Evolutionary conservation across 1,140 invertebrate species (phyloP), one percentile per base, ranked within the genome.

Genomic region (Dysdera silvatica): DNA sequence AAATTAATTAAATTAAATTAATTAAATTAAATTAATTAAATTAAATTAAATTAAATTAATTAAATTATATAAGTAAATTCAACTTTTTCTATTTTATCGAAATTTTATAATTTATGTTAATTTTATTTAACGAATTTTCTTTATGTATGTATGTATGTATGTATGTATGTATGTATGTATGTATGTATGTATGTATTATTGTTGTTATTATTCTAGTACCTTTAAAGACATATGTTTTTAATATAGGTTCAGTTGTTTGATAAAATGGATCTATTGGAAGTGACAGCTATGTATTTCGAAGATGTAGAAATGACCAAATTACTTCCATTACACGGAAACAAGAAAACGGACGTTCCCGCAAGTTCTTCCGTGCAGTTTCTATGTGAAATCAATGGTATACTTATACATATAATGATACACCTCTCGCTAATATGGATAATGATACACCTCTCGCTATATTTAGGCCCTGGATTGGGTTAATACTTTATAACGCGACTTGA

Each of bases 211-310:
- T n/a, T n/a, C n/a, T n/a, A n/a, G n/a, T n/a, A n/a, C n/a, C n/a
- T n/a, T n/a, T n/a, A n/a, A n/a, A n/a, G n/a, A n/a, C n/a, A n/a
- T n/a, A n/a, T n/a, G n/a, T n/a, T n/a, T n/a, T n/a, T n/a, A n/a
- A n/a, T n/a, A n/a, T n/a, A 61, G 60, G 60, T 61, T 2, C 5
- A 18, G 1, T 1, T 61, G 7, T n/a, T 61, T 3, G 51, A 61
- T 20, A 61, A 61, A 48, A 3, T 61, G 7, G 40, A 16, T 3
- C 6, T 29, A 10, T 54, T 61, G 23, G 16, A 32, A 33, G 51
- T 61, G n/a, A n/a, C 16, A 32, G 3, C 43, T n/a, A n/a, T n/a
- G 8, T 16, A 12, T 24, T 61, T 54, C 23, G 14, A 28, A 2
- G 10, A 45, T 14, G 31, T 52, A 12, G 48, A 61, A 52, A 29